Evolutionary conservation across 1,140 invertebrate species (phyloP).

Genomic region (Bilobella aurantiaca): DNA sequence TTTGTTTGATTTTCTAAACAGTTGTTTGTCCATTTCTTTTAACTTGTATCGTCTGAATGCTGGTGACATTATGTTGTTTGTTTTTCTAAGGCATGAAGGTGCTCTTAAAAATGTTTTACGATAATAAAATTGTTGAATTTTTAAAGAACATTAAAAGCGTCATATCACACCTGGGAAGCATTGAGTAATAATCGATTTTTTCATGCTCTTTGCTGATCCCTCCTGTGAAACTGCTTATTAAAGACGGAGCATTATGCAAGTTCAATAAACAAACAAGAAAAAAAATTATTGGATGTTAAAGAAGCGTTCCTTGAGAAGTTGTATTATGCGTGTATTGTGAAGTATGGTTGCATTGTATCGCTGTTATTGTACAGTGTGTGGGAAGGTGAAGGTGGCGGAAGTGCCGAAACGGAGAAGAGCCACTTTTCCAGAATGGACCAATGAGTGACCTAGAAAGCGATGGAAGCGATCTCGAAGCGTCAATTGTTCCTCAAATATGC

Average conservation of each 20-base stretch:
- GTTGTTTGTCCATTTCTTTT: not conserved
- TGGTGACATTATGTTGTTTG: too few species aligned
- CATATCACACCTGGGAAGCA: not conserved
- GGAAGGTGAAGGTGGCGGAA: not conserved
- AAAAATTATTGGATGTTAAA: too few species aligned
- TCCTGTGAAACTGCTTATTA: conserved; percentile 4
- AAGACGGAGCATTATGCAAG: not conserved
- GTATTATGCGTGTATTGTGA: too few species aligned
- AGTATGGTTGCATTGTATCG: too few species aligned
- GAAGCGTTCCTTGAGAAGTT: too few species aligned
- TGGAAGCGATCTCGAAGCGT: not conserved
- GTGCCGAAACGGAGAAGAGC: not conserved
- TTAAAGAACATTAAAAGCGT: too few species aligned
- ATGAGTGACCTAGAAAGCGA: not conserved
- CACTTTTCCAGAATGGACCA: not conserved
- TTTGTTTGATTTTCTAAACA: not conserved
- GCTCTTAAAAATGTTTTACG: not conserved
- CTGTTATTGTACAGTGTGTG: not conserved
- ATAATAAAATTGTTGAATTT: not conserved
- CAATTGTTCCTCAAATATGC: not conserved
- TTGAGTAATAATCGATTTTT: not conserved
- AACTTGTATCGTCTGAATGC: not conserved
- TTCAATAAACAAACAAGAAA: not conserved
- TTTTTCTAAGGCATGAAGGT: not conserved
- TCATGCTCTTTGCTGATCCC: not conserved